Conservation (phyloP, 2,888 invertebrate genomes). For the Biston betularia region DNA sequence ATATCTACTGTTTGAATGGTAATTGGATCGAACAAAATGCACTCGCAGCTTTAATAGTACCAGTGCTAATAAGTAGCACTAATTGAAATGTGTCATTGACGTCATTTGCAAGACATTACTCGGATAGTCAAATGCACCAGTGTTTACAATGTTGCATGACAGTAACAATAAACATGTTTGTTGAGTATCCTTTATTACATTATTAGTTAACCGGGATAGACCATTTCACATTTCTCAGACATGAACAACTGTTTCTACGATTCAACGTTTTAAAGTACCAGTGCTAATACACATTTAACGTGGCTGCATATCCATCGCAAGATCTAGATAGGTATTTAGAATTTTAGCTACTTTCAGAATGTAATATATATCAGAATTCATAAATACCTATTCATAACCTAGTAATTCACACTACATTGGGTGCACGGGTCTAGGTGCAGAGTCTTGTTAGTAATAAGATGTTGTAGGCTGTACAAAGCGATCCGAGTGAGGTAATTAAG, state of each 20-base stretch:
- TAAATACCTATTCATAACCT: conserved; percentile 10
- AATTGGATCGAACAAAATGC: conserved; percentile 13
- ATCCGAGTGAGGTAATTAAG: conserved; percentile 40
- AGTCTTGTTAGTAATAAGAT: conserved; percentile 31
- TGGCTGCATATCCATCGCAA: no score
- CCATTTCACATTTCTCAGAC: no score
- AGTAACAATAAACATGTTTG: conserved; percentile 9
- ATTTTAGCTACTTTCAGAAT: background rate
- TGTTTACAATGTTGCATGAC: conserved; percentile 5
- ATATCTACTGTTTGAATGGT: background rate
- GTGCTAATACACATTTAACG: no score
- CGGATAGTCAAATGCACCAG: background rate
- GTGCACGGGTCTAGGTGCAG: conserved; percentile 19
- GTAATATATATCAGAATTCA: conserved; percentile 11
- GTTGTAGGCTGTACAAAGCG: conserved; percentile 27
- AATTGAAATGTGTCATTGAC: conserved; percentile 17
- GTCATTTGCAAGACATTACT: conserved; percentile 11
- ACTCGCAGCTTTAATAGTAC: background rate
- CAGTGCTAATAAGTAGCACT: conserved; percentile 11
- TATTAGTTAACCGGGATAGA: no score
- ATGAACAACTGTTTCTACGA: no score
- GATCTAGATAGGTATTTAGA: no score
- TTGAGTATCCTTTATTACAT: background rate
- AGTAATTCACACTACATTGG: conserved; percentile 25
- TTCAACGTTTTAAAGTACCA: no score